Evolutionary conservation across 2,113 vertebrate genomes (phyloP).

Genomic region (Reinhardtius hippoglossoides): DNA sequence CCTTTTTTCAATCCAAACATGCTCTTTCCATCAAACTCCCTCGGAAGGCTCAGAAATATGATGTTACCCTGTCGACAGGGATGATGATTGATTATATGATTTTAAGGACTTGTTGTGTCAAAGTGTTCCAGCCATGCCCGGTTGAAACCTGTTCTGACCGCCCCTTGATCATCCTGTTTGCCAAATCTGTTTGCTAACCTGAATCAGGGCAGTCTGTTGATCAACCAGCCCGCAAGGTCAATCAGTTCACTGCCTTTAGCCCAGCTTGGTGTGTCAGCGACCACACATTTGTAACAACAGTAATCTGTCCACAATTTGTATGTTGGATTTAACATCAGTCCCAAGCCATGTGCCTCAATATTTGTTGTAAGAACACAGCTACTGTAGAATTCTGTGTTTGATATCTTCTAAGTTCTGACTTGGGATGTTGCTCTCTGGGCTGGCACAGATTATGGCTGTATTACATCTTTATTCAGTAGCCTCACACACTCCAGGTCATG

Average conservation of each 20-base stretch:
- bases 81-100: background rate
- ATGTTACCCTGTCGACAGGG: too few species aligned
- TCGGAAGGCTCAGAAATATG: background rate
- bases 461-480: conserved; percentile 22
- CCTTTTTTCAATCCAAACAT: too few species aligned
- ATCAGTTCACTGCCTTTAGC: background rate
- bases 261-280: background rate
- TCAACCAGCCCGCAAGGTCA: background rate
- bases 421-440: conserved; percentile 23
- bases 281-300: background rate
- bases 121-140: background rate
- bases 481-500: conserved; percentile 29
- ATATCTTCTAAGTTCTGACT: background rate
- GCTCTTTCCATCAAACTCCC: background rate
- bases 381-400: conserved; percentile 3
- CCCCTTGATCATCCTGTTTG: background rate
- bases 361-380: background rate
- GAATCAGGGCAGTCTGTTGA: background rate
- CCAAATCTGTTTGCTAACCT: background rate
- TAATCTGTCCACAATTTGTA: background rate
- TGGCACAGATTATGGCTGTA: conserved; percentile 30
- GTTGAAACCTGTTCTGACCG: background rate
- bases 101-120: background rate
- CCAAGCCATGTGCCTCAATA: background rate
- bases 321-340: background rate